phyloP scores from a whole-genome alignment of 1,140 invertebrate genomes.

The Arion vulgaris region DNA sequence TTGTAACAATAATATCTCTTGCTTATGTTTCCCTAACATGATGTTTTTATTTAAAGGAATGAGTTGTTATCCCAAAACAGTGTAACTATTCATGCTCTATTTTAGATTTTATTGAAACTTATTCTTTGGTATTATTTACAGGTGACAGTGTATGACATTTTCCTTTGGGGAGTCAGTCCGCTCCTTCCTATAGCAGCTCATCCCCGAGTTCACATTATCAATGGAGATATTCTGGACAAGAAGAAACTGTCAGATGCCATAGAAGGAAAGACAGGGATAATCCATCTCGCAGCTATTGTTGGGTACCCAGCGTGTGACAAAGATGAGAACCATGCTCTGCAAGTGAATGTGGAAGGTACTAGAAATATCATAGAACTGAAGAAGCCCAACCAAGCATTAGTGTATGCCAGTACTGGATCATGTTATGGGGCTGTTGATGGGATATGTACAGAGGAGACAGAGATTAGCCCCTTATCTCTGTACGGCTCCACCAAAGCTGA shows the following conservation, averaged over 20 bases:
- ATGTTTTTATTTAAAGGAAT: too few relatives aligned
- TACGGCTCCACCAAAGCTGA: slow-evolving; percentile 64
- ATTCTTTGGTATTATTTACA: not conserved
- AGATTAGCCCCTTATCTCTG: slow-evolving; percentile 59
- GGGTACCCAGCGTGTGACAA: slow-evolving; percentile 67
- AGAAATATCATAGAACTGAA: slow-evolving; percentile 54
- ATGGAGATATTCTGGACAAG: slow-evolving; percentile 57
- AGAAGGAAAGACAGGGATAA: slow-evolving; percentile 53
- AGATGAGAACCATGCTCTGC: slow-evolving; percentile 53
- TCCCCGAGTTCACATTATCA: slow-evolving; percentile 53
- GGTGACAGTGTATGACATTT: slow-evolving; percentile 59
- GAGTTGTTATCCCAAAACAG: too few relatives aligned
- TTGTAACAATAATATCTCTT: too few relatives aligned
- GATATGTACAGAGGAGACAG: slow-evolving; percentile 62
- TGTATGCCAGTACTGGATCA: slow-evolving; percentile 66
- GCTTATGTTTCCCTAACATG: too few relatives aligned
- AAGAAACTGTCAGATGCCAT: slow-evolving; percentile 48
- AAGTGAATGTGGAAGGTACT: slow-evolving; percentile 61
- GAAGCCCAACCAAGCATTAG: slow-evolving; percentile 52
- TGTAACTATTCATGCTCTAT: too few relatives aligned
- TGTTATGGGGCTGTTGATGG: slow-evolving; percentile 65
- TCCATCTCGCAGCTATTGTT: slow-evolving; percentile 66
- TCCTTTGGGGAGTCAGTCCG: slow-evolving; percentile 59
- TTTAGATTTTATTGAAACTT: too few relatives aligned
- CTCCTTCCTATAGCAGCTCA: slow-evolving; percentile 52